Base-by-base conservation (phyloP, 2,113 vertebrate species). In the Pica pica region DNA sequence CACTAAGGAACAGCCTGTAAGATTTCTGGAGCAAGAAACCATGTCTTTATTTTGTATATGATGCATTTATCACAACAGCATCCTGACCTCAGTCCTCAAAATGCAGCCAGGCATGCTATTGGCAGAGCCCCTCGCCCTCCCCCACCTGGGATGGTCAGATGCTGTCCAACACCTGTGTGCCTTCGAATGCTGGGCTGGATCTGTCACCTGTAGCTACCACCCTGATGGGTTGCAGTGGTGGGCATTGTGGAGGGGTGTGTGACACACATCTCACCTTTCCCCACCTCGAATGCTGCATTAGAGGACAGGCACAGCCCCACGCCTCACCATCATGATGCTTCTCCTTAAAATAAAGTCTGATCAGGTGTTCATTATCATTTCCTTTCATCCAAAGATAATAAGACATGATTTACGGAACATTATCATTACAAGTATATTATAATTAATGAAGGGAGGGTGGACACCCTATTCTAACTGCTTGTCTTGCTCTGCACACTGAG, bases 381-480 rank as follows among this genome's bases (percentile, higher is more conserved):
- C 52, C 81, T 95, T 93, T 87, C 28, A 42, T 74, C 86, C 96
- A 84, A 50, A 55, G 75, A 63, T 17, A 75, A 37, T 61, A 84
- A 95, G 71, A 78, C 71, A 39, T 12, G 71, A 94, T 82, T 96
- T 89, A 92, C 93, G 89, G 82, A 79, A 69, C 70, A 60, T 83
- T 68, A 28, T 20, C 57, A 60, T 21, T 28, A 46, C 61, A 78
- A 24, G 60, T 90, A 87, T 55, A 35, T 4, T 42, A 4, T 13
- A 5, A 19, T 69, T 76, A 86, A 37, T 2, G 55, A 47, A 65
- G 16, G 37, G 18, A 70, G 21, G 71, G 60, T 13, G 35, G 33
- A 33, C 64, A 84, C 49, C 30, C 69, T 78, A 5, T 75, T 71
- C 59, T 23, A 60, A 59, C 60, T 53, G 33, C 74, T 55, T 20